phyloP scores from a whole-genome alignment of 2,888 invertebrate genomes.

The Hybos culiciformis region DNA sequence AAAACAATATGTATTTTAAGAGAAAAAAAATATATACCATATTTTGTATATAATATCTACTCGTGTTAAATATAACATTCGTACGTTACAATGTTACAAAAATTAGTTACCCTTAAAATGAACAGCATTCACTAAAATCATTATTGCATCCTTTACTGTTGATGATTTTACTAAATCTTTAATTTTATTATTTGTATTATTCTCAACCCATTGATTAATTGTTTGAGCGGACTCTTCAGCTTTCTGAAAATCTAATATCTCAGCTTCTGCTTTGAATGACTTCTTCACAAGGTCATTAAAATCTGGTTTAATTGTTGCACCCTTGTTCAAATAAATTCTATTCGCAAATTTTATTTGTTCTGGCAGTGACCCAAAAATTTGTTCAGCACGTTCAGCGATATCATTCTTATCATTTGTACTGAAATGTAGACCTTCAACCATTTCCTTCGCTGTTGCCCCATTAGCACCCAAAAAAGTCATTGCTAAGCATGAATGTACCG shows the following conservation, averaged over 20 bases:
- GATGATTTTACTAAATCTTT: slow-evolving; percentile 54
- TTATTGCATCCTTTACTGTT: slow-evolving; percentile 41
- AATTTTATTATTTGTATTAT: slow-evolving; percentile 71
- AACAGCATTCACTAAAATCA: slow-evolving; percentile 71
- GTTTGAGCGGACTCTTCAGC: slow-evolving; percentile 37
- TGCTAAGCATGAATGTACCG: slow-evolving; percentile 51
- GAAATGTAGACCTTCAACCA: slow-evolving; percentile 38
- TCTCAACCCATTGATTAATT: slow-evolving; percentile 74
- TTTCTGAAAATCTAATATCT: slow-evolving; percentile 48
- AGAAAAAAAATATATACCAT: too few species aligned
- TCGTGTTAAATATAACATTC: too few species aligned
- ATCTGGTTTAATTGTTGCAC: slow-evolving; percentile 40
- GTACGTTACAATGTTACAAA: too few species aligned
- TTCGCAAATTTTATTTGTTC: slow-evolving; percentile 47
- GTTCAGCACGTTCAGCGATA: slow-evolving; percentile 8
- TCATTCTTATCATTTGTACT: slow-evolving; percentile 6
- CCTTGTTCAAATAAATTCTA: slow-evolving; percentile 51
- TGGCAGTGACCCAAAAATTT: slow-evolving; percentile 8
- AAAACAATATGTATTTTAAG: too few species aligned
- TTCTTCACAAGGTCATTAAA: slow-evolving; percentile 45
- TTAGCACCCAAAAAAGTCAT: slow-evolving; percentile 54
- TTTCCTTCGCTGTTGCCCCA: slow-evolving; percentile 42
- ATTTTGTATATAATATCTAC: too few species aligned
- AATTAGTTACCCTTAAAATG: slow-evolving; percentile 84
- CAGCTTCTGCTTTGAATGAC: slow-evolving; percentile 52